These are phyloP conservation scores for Nesometra sesokonis DNA, from an alignment of 35 echinoderm and acorn worm genomes.

Conservation along the genomic window DNA sequence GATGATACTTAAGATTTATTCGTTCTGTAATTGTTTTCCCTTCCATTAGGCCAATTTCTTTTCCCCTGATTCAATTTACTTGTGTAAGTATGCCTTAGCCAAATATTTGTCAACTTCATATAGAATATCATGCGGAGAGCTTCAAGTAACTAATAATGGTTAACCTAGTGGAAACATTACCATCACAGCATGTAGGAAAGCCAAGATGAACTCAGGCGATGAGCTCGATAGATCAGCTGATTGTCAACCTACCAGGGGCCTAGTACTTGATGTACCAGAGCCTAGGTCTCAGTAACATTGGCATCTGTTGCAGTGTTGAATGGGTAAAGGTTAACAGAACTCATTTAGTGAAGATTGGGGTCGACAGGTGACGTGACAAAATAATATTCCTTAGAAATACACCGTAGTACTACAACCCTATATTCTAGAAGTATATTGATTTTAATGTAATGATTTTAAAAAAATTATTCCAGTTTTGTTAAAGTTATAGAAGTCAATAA, in stretches of 20 bases:
- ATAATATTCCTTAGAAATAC: too few species aligned
- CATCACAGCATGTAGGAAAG: not conserved
- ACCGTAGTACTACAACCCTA: too few species aligned
- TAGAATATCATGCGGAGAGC: not conserved
- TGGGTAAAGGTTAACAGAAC: not conserved
- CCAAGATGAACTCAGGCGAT: not conserved
- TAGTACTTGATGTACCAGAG: not conserved
- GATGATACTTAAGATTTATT: too few species aligned
- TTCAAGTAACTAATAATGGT: not conserved
- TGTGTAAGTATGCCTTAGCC: not conserved
- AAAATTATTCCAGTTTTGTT: too few species aligned
- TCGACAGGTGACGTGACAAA: not conserved
- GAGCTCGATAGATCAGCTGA: not conserved
- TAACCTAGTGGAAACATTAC: not conserved
- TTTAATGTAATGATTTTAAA: too few species aligned
- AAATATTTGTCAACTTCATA: not conserved
- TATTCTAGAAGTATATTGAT: too few species aligned
- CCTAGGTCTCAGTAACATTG: not conserved
- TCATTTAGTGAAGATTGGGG: not conserved
- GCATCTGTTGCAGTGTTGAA: not conserved
- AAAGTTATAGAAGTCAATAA: too few species aligned
- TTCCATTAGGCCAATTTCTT: not conserved
- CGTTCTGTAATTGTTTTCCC: not conserved
- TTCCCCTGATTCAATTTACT: not conserved
- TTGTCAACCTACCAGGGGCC: not conserved